Evolutionary conservation across 2,113 vertebrate species (phyloP).

Genomic region (Abramis brama): DNA sequence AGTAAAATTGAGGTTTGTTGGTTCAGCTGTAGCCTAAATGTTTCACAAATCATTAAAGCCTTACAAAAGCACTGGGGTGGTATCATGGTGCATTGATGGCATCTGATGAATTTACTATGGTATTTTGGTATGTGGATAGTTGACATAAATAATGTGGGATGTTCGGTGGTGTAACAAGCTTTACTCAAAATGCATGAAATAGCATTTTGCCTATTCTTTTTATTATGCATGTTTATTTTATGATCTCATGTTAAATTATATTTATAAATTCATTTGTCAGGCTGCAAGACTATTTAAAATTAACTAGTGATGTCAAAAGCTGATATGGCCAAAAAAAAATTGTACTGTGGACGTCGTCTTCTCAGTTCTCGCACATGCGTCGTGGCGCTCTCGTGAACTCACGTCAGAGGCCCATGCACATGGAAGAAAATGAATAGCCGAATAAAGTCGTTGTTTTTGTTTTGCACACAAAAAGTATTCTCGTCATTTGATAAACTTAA

Average conservation of each 20-base stretch:
- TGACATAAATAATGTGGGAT: not conserved
- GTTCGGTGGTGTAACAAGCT: not conserved
- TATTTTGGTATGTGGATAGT: not conserved
- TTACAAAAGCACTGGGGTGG: not conserved
- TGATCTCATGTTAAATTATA: not conserved
- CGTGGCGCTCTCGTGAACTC: too few relatives aligned
- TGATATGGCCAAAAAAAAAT: too few relatives aligned
- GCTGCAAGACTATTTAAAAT: not conserved
- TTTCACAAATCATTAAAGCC: too few relatives aligned
- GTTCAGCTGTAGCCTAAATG: too few relatives aligned
- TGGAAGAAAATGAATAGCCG: too few relatives aligned
- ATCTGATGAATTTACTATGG: not conserved
- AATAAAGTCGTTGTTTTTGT: too few relatives aligned
- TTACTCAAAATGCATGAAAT: not conserved
- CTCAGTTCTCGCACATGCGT: too few relatives aligned
- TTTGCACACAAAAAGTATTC: too few relatives aligned
- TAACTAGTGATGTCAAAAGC: not conserved
- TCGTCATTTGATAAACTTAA: too few relatives aligned
- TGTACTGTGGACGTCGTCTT: too few relatives aligned
- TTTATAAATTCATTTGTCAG: not conserved
- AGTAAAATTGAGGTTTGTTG: too few relatives aligned
- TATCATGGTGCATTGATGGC: not conserved
- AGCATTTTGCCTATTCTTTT: not conserved
- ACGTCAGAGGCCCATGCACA: too few relatives aligned
- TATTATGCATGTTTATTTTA: not conserved